These are phyloP conservation scores for Epinephelus fuscoguttatus DNA, from an alignment of 2,113 vertebrate genomes.

Conservation along the genomic window DNA sequence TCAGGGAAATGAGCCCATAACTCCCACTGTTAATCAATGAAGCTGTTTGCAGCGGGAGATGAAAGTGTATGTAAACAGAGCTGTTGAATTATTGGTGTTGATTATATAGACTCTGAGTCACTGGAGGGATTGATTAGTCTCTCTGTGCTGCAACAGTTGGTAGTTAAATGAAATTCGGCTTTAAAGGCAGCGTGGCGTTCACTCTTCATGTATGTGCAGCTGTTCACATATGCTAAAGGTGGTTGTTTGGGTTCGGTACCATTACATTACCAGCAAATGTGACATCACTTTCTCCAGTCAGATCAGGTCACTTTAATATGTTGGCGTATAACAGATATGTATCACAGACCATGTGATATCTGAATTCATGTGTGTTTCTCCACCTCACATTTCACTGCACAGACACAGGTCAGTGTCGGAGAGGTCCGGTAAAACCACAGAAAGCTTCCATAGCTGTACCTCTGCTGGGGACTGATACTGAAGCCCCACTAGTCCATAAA, in stretches of 20 bases:
- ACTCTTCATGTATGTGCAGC: neutral
- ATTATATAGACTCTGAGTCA: conserved; percentile 51
- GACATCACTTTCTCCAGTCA: no score
- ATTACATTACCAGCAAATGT: no score
- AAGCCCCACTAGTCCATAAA: no score
- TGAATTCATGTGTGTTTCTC: no score
- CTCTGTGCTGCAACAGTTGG: conserved; percentile 39
- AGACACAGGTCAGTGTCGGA: no score
- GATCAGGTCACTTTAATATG: no score
- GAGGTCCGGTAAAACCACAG: no score
- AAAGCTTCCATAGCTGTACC: no score
- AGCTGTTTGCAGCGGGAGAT: conserved; percentile 58
- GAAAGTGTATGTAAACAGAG: conserved; percentile 69
- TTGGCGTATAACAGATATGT: no score
- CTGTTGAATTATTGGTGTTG: conserved; percentile 67
- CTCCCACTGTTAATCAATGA: conserved; percentile 84
- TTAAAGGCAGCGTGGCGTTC: neutral
- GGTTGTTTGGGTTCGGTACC: neutral
- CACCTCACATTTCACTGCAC: no score
- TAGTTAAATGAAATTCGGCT: conserved; percentile 45
- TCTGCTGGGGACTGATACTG: no score
- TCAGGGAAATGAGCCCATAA: conserved; percentile 90
- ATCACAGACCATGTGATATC: no score
- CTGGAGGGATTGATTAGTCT: conserved; percentile 44
- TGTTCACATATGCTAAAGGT: neutral